These are phyloP conservation scores for Gorsachius goisagi DNA, from an alignment of 2,113 vertebrate genomes.

Conservation along the genomic window DNA sequence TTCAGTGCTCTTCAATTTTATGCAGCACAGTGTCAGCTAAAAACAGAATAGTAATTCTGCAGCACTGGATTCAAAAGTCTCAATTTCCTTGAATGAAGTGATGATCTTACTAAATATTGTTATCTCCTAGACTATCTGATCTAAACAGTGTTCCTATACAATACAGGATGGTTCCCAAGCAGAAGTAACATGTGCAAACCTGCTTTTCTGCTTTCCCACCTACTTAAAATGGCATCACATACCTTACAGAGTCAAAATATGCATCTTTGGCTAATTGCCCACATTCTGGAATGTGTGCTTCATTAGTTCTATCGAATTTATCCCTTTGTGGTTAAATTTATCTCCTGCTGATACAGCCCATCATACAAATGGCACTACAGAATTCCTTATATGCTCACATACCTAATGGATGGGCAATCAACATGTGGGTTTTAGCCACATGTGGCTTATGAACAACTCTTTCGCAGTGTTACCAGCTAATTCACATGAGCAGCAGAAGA, in stretches of 20 bases:
- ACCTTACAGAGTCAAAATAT: slow-evolving; percentile 16
- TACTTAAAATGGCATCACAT: slow-evolving; percentile 44
- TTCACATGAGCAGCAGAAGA: background rate
- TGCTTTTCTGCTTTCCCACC: slow-evolving; percentile 49
- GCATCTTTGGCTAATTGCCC: slow-evolving; percentile 25
- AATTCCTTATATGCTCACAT: background rate
- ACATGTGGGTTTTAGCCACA: background rate
- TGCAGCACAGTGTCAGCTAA: background rate
- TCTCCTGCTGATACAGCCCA: background rate
- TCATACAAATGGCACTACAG: background rate
- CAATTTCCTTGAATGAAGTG: background rate
- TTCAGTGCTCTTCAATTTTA: background rate
- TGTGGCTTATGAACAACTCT: background rate
- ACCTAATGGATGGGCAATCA: background rate
- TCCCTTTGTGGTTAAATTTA: slow-evolving; percentile 26
- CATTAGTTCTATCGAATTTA: background rate
- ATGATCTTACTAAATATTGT: background rate
- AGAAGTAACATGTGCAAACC: slow-evolving; percentile 11
- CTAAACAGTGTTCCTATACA: background rate
- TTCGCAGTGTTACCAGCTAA: background rate
- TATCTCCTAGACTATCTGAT: background rate
- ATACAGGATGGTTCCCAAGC: background rate
- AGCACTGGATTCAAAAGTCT: background rate
- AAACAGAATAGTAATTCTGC: background rate
- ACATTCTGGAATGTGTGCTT: background rate